phyloP scores from a whole-genome alignment of 2,888 invertebrate genomes.

The Lamellibrachia columna region DNA sequence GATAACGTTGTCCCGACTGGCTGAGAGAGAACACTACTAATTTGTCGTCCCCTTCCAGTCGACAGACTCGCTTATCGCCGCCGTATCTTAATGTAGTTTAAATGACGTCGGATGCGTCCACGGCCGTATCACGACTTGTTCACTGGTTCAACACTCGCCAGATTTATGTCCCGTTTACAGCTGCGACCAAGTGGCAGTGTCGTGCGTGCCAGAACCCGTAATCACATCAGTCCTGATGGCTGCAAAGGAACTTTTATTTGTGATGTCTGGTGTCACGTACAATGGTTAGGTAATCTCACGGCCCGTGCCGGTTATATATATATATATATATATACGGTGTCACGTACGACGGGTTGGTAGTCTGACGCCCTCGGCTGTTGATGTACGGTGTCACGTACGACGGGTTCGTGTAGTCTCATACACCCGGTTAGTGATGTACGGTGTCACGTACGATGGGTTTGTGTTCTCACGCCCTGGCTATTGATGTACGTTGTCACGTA shows the following conservation, averaged over 20 bases:
- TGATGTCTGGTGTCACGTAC: no score
- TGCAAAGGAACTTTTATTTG: no score
- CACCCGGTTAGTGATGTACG: neutral
- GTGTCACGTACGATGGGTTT: neutral
- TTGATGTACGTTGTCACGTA: no score
- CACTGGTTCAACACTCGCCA: neutral
- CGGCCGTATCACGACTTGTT: neutral
- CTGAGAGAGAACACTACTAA: neutral
- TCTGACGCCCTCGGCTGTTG: neutral
- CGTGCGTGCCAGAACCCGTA: neutral
- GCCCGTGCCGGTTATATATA: neutral
- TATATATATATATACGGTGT: no score
- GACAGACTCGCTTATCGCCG: neutral
- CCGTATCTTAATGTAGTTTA: neutral
- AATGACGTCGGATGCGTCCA: neutral
- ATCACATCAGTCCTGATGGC: no score
- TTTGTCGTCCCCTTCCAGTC: neutral
- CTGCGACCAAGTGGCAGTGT: neutral
- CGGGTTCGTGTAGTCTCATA: neutral
- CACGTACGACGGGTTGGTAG: no score
- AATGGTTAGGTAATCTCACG: neutral
- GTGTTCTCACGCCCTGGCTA: neutral
- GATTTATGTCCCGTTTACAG: slow-evolving; percentile 8
- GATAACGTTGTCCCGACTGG: neutral
- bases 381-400: neutral